Conservation (phyloP, 1,140 invertebrate genomes). For the Ephestia elutella region DNA sequence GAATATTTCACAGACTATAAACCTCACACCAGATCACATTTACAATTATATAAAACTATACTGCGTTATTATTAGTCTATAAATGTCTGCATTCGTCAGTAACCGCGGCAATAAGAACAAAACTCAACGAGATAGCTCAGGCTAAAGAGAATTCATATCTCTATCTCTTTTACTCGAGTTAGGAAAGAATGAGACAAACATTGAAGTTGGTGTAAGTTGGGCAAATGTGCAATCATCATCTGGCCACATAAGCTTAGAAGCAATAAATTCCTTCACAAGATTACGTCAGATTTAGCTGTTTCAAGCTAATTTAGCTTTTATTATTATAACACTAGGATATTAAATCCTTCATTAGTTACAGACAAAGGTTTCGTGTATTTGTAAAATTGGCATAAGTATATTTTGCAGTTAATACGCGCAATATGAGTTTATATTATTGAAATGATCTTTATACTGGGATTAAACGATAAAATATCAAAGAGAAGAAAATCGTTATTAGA, state of each 20-base stretch:
- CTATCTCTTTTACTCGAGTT: not conserved
- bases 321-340: not conserved
- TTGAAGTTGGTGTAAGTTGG: not conserved
- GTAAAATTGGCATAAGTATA: too few relatives aligned
- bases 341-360: too few relatives aligned
- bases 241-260: not conserved
- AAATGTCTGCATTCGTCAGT: constrained; percentile 1
- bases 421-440: too few relatives aligned
- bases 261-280: not conserved
- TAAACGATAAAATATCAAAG: too few relatives aligned
- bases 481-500: too few relatives aligned
- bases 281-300: not conserved
- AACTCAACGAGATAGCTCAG: not conserved
- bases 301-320: not conserved
- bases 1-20: not conserved
- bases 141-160: not conserved
- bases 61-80: not conserved
- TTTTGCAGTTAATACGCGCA: too few relatives aligned
- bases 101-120: not conserved
- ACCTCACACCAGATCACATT: not conserved
- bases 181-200: not conserved
- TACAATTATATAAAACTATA: not conserved
- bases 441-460: too few relatives aligned
- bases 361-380: too few relatives aligned
- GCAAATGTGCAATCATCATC: not conserved